These are phyloP conservation scores for Lycocorax pyrrhopterus DNA, from an alignment of 2,113 vertebrate genomes.

Conservation along the genomic window DNA sequence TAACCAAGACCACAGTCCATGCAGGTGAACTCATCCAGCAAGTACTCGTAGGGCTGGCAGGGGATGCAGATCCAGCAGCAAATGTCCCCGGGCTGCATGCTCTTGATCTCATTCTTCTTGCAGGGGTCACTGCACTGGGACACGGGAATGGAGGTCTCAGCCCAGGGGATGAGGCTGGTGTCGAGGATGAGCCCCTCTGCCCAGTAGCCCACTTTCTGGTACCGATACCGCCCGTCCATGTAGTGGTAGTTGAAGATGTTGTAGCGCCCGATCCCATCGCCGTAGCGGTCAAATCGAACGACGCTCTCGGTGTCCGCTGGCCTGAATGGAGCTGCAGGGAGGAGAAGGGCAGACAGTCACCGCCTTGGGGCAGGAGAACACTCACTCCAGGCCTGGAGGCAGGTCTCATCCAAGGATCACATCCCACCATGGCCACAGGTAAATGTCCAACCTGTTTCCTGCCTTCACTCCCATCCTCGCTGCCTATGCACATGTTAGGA, in stretches of 20 bases:
- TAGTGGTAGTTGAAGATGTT: conserved; percentile 95
- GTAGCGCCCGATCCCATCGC: conserved; percentile 94
- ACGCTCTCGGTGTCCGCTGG: conserved; percentile 83
- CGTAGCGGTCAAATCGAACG: conserved; percentile 87
- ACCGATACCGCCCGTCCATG: conserved; percentile 79
- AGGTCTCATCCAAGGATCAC: not conserved
- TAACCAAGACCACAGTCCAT: conserved; percentile 90
- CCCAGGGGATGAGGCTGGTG: conserved; percentile 85
- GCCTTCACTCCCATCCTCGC: not conserved
- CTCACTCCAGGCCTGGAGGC: not conserved
- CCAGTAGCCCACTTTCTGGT: conserved; percentile 96
- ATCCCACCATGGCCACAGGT: not conserved
- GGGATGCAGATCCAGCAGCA: conserved; percentile 99
- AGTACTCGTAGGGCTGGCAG: conserved; percentile 92
- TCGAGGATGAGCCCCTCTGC: conserved; percentile 89
- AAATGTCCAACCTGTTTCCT: not conserved
- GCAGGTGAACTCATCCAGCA: conserved; percentile 92
- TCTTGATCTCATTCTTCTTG: conserved; percentile 94
- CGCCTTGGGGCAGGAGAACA: not conserved
- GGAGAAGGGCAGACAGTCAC: not conserved
- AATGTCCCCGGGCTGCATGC: conserved; percentile 96
- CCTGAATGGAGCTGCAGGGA: conserved; percentile 85
- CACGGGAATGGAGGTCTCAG: conserved; percentile 74
- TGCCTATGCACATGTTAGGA: not conserved
- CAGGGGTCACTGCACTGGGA: conserved; percentile 98